Percentiles rank a stretch among this genome's conserved stretches.
Conservation (phyloP, 2,797 vertebrate species). For the Euthynnus affinis region DNA sequence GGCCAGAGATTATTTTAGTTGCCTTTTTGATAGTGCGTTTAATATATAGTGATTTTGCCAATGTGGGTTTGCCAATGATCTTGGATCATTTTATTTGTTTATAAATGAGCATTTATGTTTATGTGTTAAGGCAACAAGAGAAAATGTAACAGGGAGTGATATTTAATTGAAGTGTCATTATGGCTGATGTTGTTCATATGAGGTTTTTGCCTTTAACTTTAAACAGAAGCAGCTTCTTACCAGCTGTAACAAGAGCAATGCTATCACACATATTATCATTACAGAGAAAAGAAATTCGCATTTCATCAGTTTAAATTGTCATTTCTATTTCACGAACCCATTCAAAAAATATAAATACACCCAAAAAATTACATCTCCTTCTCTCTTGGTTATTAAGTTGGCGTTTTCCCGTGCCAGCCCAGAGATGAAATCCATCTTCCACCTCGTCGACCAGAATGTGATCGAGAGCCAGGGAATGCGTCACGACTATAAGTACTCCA, state of each 20-base stretch:
- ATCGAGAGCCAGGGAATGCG: constrained; percentile 77
- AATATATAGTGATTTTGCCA: too few species aligned
- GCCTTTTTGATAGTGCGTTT: too few species aligned
- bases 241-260: not conserved
- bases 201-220: not conserved
- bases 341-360: too few species aligned
- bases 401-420: constrained; percentile 52
- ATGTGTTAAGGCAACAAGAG: not conserved
- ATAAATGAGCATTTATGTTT: not conserved
- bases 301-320: not conserved
- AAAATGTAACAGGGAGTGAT: not conserved
- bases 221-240: not conserved
- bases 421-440: constrained; percentile 67
- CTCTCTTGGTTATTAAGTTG: constrained; percentile 60
- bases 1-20: too few species aligned
- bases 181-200: not conserved
- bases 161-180: not conserved
- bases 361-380: not conserved
- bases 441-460: constrained; percentile 69
- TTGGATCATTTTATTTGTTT: too few species aligned
- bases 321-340: constrained; percentile 13
- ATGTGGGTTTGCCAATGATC: too few species aligned
- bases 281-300: too few species aligned
- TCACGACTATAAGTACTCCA: constrained; percentile 73
- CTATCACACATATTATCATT: too few species aligned